A percentile compares a stretch with the other conserved stretches of the same genome.
Evolutionary conservation across 2,797 vertebrate species (phyloP).

Genomic region (Sus cebifrons): DNA sequence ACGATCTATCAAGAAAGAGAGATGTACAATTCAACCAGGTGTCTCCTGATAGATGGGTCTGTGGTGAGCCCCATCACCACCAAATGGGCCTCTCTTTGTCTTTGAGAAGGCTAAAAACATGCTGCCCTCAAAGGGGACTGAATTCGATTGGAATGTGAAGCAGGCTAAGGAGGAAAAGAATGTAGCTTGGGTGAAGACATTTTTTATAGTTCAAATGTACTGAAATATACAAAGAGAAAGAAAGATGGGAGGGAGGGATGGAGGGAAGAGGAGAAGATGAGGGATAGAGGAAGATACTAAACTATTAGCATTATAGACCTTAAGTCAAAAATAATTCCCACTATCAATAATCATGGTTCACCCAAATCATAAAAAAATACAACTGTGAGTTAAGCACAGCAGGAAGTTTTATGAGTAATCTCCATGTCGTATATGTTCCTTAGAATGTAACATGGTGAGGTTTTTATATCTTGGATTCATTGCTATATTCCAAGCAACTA

Average conservation of each 20-base stretch:
- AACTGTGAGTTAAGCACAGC: background rate
- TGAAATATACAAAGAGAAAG: slow-evolving; percentile 77
- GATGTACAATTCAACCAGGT: slow-evolving; percentile 83
- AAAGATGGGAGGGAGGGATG: background rate
- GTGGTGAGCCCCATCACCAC: slow-evolving; percentile 58
- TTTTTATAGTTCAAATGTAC: slow-evolving; percentile 80
- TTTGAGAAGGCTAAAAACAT: slow-evolving; percentile 78
- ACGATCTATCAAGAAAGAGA: slow-evolving; percentile 94
- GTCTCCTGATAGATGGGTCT: slow-evolving; percentile 62
- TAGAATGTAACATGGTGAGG: background rate
- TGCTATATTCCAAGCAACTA: background rate
- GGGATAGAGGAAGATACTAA: background rate
- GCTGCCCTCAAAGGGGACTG: slow-evolving; percentile 67
- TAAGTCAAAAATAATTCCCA: slow-evolving; percentile 1
- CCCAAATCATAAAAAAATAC: background rate
- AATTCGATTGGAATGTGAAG: slow-evolving; percentile 62
- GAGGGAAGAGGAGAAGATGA: background rate
- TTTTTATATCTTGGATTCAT: background rate
- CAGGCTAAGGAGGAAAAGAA: slow-evolving; percentile 74
- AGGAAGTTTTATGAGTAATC: background rate
- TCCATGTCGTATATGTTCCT: background rate
- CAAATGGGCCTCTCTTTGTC: slow-evolving; percentile 67
- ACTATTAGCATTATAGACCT: background rate
- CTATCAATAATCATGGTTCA: background rate
- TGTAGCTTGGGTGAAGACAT: slow-evolving; percentile 66